These are phyloP conservation scores for Theonella swinhoei DNA, from an alignment of 37 sponge, comb jelly and placozoan species.

Conservation along the genomic window DNA sequence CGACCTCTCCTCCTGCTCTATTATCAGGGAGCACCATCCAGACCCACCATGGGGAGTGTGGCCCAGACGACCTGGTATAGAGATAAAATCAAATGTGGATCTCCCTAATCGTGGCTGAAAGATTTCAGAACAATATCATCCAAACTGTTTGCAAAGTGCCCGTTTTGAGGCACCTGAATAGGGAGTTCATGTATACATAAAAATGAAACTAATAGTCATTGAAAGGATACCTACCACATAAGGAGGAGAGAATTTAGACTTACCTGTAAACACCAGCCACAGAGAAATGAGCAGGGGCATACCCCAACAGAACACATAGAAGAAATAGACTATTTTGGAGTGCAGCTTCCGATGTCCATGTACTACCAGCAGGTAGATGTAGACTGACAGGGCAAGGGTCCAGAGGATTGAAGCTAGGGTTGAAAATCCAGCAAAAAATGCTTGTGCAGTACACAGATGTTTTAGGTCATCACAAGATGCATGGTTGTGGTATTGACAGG, in stretches of 20 bases:
- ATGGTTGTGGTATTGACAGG: background rate
- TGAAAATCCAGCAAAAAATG: constrained; percentile 54
- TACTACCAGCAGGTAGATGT: constrained; percentile 54
- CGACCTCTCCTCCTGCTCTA: constrained; percentile 3
- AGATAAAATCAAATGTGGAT: no score
- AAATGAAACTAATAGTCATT: no score
- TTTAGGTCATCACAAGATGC: background rate
- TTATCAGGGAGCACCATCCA: constrained; percentile 77
- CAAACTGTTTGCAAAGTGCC: no score
- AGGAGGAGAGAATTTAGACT: no score
- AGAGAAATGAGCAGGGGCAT: constrained; percentile 48
- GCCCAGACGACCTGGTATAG: constrained; percentile 41
- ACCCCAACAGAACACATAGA: constrained; percentile 50
- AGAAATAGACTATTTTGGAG: constrained; percentile 11
- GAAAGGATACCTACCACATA: no score
- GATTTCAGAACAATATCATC: no score
- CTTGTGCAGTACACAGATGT: constrained; percentile 42
- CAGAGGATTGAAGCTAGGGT: constrained; percentile 63
- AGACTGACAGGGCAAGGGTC: constrained; percentile 65
- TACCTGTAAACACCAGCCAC: constrained; percentile 59
- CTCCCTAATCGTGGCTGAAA: no score
- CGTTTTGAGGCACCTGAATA: no score
- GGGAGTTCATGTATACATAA: no score
- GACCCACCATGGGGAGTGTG: constrained; percentile 56
- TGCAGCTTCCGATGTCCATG: constrained; percentile 2